Conservation (phyloP, 2,113 vertebrate species). For the Physeter macrocephalus region DNA sequence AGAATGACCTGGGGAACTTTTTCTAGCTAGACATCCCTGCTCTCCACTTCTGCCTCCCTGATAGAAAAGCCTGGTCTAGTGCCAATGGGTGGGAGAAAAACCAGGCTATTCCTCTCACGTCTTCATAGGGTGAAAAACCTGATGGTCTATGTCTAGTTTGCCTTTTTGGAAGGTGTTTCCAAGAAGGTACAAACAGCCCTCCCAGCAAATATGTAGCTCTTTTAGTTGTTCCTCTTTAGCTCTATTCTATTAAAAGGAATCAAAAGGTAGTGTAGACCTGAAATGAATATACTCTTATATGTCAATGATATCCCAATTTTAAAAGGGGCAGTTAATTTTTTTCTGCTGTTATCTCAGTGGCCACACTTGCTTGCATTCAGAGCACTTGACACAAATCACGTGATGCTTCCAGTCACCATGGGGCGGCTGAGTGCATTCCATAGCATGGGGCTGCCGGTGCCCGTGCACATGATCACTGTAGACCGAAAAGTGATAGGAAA, state of each 20-base stretch:
- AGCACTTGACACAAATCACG: neutral
- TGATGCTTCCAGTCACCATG: rapidly evolving
- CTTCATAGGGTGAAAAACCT: neutral
- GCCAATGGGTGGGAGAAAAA: neutral
- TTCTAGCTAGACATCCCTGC: neutral
- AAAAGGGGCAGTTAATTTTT: neutral
- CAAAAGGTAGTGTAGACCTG: neutral
- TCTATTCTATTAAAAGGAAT: neutral
- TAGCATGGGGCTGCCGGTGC: neutral
- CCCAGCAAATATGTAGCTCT: neutral
- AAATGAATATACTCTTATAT: neutral
- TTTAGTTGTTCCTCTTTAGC: neutral
- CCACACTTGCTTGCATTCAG: neutral
- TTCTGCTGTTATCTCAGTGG: neutral
- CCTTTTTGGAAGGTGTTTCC: neutral
- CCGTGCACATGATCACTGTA: rapidly evolving
- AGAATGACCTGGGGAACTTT: neutral
- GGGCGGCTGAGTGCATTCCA: neutral
- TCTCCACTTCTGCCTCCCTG: neutral
- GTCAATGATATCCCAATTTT: neutral
- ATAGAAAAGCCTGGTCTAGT: neutral
- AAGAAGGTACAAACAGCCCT: neutral
- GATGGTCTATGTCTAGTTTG: neutral
- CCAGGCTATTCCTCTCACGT: neutral
- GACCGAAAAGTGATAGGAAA: neutral